Evolutionary conservation across 2,888 invertebrate species (phyloP), one percentile per base, ranked within the genome.

Genomic region (Hanleya hanleyi): DNA sequence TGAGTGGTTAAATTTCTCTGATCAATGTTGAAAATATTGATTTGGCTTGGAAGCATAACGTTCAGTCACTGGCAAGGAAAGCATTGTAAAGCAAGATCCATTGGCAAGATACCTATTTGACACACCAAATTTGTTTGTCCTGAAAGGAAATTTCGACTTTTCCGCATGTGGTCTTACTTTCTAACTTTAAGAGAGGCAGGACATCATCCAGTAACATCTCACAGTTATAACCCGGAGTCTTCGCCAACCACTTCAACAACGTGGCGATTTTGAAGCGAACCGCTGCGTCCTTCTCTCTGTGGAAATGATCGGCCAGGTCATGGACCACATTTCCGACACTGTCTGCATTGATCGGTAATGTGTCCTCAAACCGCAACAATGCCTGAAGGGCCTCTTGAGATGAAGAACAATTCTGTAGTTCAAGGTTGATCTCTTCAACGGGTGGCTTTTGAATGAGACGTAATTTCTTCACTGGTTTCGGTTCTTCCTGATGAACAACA

Each of bases 231-330:
- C 86, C 83, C 7, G 89, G 88, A 29, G 85, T 81, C 51, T 83
- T 82, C 0, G 95, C 94, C 80, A 96, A 93, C 81, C 95, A 94
- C 80, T 94, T 94, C 72, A 96, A 93, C 36, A 96, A 89, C 89
- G 94, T 94, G 72, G 96, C 91, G 84, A 96, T 94, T 90, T 96
- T 96, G 1, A 95, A 95, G 78, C 96, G 92, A 1, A 96, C 95
- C 1, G 95, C 94, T 0, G 95, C 94, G 87, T 96, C 96, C 72
- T 93, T 93, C 89, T 96, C 95, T 29, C 93, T 93, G 82, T 93
- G 93, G 87, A 94, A 96, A 89, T 95, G 94, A 77, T 96, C 95
- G 0, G 94, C 93, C 0, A 96, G 91, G 36, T 95, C 95, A 81
- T 94, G 94, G 1, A 95, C 92, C 3, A 94, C 93, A 77, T 94